A percentile compares a stretch with the other conserved stretches of the same genome.
Evolutionary conservation across 1,140 invertebrate species (phyloP).

Genomic region (Melanaphis sacchari): DNA sequence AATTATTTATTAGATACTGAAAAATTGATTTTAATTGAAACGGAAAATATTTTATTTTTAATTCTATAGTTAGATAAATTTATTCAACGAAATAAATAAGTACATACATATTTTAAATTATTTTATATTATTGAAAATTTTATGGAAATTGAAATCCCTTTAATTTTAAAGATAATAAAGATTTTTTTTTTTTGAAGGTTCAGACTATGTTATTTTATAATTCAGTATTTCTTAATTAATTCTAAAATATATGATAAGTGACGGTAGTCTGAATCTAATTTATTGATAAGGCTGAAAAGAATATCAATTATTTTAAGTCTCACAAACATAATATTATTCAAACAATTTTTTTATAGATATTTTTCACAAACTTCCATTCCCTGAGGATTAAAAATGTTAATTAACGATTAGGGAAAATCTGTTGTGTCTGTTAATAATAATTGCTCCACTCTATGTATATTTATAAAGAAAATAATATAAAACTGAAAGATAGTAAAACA

Average conservation of each 20-base stretch:
- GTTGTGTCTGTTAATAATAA: constrained; percentile 1
- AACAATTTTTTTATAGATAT: neutral
- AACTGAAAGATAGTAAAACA: neutral
- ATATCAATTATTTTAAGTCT: neutral
- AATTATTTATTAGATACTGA: neutral
- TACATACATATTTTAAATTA: neutral
- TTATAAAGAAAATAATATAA: constrained; percentile 15
- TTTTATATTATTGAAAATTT: neutral
- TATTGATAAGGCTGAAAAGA: neutral
- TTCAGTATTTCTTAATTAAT: neutral
- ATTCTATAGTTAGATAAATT: neutral
- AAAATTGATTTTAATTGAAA: neutral
- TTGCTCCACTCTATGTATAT: neutral
- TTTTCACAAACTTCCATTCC: neutral
- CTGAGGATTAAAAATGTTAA: constrained; percentile 20
- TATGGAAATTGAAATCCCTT: neutral
- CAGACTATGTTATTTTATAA: neutral
- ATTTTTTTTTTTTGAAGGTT: neutral
- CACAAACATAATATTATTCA: neutral
- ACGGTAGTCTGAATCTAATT: neutral
- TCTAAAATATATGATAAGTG: neutral
- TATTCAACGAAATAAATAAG: neutral
- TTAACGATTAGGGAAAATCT: constrained; percentile 29
- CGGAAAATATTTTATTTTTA: neutral
- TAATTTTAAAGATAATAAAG: neutral